Conservation (phyloP, 2,888 invertebrate species). For the Prosapia bicincta region DNA sequence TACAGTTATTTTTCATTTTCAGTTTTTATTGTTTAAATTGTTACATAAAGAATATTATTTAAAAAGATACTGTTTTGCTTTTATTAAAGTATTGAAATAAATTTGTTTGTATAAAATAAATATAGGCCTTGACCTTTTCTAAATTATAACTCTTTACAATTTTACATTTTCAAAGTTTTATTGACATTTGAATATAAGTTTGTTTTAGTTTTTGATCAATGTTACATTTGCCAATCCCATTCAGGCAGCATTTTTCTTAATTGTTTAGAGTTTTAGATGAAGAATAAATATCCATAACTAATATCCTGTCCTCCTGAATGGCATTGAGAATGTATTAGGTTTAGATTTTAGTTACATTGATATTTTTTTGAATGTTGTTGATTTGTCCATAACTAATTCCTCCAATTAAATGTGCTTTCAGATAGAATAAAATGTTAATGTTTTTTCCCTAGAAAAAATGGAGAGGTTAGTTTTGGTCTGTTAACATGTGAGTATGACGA, state of each 20-base stretch:
- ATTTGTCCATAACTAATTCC: background rate
- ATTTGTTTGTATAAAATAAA: background rate
- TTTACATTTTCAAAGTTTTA: no score
- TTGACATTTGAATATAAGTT: no score
- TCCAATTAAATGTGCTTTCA: background rate
- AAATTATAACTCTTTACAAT: background rate
- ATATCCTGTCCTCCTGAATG: background rate
- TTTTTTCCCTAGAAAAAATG: conserved; percentile 2
- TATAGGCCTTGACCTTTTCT: background rate
- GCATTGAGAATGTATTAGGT: background rate
- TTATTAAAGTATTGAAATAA: background rate
- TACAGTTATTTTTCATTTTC: no score
- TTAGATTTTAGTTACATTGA: background rate
- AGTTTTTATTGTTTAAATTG: background rate
- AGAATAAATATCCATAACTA: background rate
- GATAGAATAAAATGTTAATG: background rate
- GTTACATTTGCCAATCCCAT: background rate
- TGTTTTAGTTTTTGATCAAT: background rate
- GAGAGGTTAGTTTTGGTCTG: background rate
- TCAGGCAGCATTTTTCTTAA: background rate
- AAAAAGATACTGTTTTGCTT: background rate
- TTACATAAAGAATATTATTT: background rate
- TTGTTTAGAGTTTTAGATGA: background rate
- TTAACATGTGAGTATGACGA: background rate
- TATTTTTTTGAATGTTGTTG: background rate